Evolutionary conservation across 2,888 invertebrate genomes (phyloP), one percentile per base, ranked within the genome.

Genomic region (Pollenia angustigena): DNA sequence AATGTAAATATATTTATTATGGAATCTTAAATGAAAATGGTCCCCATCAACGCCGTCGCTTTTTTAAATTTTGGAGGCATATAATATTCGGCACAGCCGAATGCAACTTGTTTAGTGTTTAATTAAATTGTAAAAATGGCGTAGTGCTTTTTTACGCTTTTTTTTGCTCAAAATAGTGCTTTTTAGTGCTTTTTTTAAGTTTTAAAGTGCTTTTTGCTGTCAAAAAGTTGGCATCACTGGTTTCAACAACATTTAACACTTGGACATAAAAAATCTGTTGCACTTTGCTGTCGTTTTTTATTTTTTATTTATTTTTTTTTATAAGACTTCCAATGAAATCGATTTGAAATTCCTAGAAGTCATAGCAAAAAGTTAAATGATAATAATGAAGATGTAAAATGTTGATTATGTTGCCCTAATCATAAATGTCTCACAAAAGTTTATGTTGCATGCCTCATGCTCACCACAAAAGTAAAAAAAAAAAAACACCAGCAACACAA

Each of bases 371-470:
- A 71, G 52, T 86, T 75, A 48, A 46, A 75, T 80, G 74, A 50
- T 82, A 46, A 72, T 69, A 80, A 76, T 87, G 72, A 81, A 84
- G 81, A 78, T 78, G 87, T 84, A 74, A 76, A 81, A 84, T 81
- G 44, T 64, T 81, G 52, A 81, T 84, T 64, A 72, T 68, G 85
- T 58, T 62, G 64, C 56, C 72, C 60, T 74, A 78, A 76, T 81
- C 85, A 75, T 80, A 82, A 86, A 83, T 86, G 86, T 86, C 82
- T 83, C 84, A 81, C 76, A 78, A 83, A 78, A 87, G 50, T 81
- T 84, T 81, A 87, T 87, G 81, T 84, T 84, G 80, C 84, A 87
- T 87, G 84, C 87, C 74, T 76, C 74, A 83, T 86, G 86, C 82
- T 46, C 62, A 58, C 42, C 44, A 56, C 32, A 32, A 32, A 32